Evolutionary conservation across 2,888 invertebrate species (phyloP), one percentile per base, ranked within the genome.

Genomic region (Dasypolia templi): DNA sequence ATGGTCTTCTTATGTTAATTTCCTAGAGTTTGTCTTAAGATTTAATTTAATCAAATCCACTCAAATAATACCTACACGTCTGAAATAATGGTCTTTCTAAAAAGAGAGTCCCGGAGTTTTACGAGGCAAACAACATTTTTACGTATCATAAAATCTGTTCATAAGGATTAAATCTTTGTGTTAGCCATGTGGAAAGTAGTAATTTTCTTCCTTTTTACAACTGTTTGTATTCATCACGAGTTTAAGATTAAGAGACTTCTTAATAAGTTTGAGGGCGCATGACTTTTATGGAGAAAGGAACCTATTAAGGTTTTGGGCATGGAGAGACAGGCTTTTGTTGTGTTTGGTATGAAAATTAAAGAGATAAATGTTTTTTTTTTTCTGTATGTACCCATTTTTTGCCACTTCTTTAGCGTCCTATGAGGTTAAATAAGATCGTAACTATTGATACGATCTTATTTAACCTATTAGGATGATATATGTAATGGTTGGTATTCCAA

Each of bases 221-320:
- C 72, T 79, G 56, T 83, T 83, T 80, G 75, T 84, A 86, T 86
- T 87, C 88, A 86, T 81, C 85, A 83, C 77, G 84, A 79, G 75
- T 78, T 70, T 66, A 58, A n/a, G n/a, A n/a, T n/a, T n/a, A n/a
- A 85, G 65, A 72, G 79, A 81, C 53, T 82, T 72, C 62, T 51
- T 44, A 75, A 72, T 77, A 82, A 73, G 66, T 71, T 61, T 58
- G 17, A 42, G 22, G 49, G 12, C 56, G 63, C 64, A n/a, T 67
- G 56, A 32, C 0, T 69, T 81, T 76, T 46, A 74, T 71, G 56
- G 29, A 68, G 55, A 49, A 63, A 67, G 42, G 35, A 68, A 72
- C 66, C 19, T 74, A 32, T 71, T 51, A 56, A 51, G 19, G 35
- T 14, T 32, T 46, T 61, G 3, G n/a, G 46, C 51, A 51, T n/a